Conservation (phyloP, 2,888 invertebrate genomes). For the Cerastis leucographa region DNA sequence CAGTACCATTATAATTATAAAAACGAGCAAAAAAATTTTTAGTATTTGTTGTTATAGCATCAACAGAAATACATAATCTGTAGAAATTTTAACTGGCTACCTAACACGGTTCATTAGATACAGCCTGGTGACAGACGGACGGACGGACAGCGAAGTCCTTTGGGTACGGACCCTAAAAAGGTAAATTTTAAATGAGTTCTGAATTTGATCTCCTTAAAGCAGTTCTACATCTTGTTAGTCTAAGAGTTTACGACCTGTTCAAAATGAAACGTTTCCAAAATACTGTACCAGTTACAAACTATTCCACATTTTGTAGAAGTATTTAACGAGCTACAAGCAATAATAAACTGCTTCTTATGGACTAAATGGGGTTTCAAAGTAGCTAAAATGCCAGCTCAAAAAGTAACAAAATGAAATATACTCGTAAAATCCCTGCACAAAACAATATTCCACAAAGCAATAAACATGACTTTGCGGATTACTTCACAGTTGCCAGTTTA, state of each 20-base stretch:
- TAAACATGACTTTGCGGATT: conserved; percentile 6
- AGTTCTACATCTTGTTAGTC: not conserved
- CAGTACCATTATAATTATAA: too few species aligned
- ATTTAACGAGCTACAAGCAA: not conserved
- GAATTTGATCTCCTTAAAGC: not conserved
- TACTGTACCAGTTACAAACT: not conserved
- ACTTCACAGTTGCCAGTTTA: conserved; percentile 2
- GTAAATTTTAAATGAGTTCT: not conserved
- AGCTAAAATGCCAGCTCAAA: not conserved
- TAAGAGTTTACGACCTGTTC: not conserved
- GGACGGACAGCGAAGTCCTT: too few species aligned
- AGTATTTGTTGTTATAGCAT: too few species aligned
- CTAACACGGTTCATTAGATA: too few species aligned
- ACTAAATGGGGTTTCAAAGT: not conserved
- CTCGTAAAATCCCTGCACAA: not conserved
- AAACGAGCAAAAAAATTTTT: too few species aligned
- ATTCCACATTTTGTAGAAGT: not conserved
- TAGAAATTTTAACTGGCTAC: too few species aligned
- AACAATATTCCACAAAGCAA: conserved; percentile 20
- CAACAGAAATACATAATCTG: too few species aligned
- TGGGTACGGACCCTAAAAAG: too few species aligned
- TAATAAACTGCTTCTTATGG: not conserved
- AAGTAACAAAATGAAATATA: conserved; percentile 15
- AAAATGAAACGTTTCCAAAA: not conserved
- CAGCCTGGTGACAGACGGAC: too few species aligned